Evolutionary conservation across 2,888 invertebrate genomes (phyloP).

Genomic region (Lasius fuliginosus): DNA sequence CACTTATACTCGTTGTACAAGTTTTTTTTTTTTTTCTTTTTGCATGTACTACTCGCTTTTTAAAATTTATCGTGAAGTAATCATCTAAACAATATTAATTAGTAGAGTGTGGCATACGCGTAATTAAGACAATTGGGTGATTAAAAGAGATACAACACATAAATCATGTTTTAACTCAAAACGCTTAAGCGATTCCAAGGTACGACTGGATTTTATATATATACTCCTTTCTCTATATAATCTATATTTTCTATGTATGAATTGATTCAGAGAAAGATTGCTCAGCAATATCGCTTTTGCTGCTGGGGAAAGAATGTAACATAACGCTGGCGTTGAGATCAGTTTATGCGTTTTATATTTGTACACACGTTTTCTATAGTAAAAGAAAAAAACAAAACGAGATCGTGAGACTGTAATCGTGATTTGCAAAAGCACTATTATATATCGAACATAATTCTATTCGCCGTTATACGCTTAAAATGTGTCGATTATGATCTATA

Average conservation of each 20-base stretch:
- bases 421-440: conserved; percentile 73
- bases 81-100: conserved; percentile 55
- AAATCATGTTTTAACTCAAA: conserved; percentile 72
- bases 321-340: conserved; percentile 58
- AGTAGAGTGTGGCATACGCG: conserved; percentile 44
- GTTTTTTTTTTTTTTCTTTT: conserved; percentile 41
- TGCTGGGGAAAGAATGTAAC: conserved; percentile 54
- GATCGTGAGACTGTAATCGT: conserved; percentile 77
- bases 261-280: conserved; percentile 69
- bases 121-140: conserved; percentile 34
- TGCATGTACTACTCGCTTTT: conserved; percentile 55
- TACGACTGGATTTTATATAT: conserved; percentile 81
- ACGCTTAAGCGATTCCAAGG: conserved; percentile 73
- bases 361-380: conserved; percentile 74
- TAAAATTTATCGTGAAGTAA: conserved; percentile 61
- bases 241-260: conserved; percentile 79
- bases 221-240: conserved; percentile 80
- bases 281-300: conserved; percentile 60
- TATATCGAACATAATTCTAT: conserved; percentile 81
- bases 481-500: conserved; percentile 67
- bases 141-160: conserved; percentile 44
- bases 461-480: conserved; percentile 74
- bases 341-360: conserved; percentile 70
- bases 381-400: conserved; percentile 60
- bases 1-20: conserved; percentile 46